Evolutionary conservation across 2,113 vertebrate species (phyloP).

Genomic region (Dicerorhinus sumatrensis): DNA sequence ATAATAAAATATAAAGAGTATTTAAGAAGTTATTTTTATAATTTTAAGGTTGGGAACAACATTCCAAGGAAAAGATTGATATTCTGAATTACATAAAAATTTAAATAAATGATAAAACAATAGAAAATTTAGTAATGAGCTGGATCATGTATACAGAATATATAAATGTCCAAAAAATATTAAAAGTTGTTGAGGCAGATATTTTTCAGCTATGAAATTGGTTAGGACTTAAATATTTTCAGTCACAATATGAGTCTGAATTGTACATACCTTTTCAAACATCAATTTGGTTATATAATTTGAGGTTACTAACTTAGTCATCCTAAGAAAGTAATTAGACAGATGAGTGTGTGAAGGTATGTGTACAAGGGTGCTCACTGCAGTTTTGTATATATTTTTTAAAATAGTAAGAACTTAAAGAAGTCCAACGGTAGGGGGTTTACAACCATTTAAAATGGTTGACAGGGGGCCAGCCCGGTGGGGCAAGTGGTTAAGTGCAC

Average conservation of each 20-base stretch:
- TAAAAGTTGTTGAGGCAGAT: neutral
- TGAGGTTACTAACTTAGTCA: neutral
- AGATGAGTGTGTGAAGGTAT: neutral
- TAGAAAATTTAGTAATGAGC: neutral
- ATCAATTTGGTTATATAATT: neutral
- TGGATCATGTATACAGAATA: neutral
- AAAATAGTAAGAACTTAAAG: neutral
- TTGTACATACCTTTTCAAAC: neutral
- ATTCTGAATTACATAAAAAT: neutral
- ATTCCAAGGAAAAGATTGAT: neutral
- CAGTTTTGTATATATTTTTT: neutral
- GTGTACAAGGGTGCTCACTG: neutral
- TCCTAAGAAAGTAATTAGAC: neutral
- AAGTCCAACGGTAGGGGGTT: neutral
- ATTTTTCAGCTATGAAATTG: neutral
- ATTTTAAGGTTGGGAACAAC: neutral
- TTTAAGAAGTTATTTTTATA: neutral
- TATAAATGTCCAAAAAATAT: neutral
- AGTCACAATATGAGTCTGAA: neutral
- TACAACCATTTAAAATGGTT: neutral
- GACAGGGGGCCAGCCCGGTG: too few species aligned
- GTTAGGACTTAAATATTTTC: neutral
- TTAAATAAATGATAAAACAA: neutral
- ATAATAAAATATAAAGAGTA: neutral
- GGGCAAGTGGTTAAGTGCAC: too few species aligned